phyloP scores from a whole-genome alignment of 2,113 vertebrate genomes.

The Ctenodactylus gundi region DNA sequence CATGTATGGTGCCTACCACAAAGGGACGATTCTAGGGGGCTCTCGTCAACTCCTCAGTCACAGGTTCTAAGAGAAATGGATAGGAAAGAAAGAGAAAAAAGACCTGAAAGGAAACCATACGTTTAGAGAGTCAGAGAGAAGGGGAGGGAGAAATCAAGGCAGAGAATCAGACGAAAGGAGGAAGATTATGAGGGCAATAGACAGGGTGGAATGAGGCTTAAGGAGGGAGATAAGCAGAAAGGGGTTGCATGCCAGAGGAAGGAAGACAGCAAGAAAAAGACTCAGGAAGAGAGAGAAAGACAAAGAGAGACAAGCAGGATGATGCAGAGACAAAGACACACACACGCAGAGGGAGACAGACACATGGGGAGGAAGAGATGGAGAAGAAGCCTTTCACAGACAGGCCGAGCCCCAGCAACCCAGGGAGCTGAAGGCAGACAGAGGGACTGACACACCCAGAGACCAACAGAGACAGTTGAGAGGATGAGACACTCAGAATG shows the following conservation, averaged over 20 bases:
- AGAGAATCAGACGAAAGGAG: neutral
- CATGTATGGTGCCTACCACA: neutral
- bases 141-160: slow-evolving; percentile 34
- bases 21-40: neutral
- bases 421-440: slow-evolving; percentile 31
- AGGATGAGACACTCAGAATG: slow-evolving; percentile 51
- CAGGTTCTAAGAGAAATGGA: neutral
- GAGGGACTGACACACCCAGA: slow-evolving; percentile 57
- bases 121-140: neutral
- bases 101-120: slow-evolving; percentile 8
- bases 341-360: neutral
- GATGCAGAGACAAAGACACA: slow-evolving; percentile 66
- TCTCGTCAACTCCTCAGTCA: neutral
- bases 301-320: slow-evolving; percentile 47
- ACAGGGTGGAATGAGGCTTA: neutral
- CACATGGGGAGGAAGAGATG: neutral
- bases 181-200: neutral
- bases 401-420: slow-evolving; percentile 40
- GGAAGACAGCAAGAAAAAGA: slow-evolving; percentile 27
- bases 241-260: neutral
- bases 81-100: neutral
- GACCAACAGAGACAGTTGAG: slow-evolving; percentile 51
- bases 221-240: neutral
- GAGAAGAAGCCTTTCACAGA: slow-evolving; percentile 45
- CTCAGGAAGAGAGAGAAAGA: slow-evolving; percentile 46